Conservation (phyloP, 2,888 invertebrate species). For the Mayetiola destructor region DNA sequence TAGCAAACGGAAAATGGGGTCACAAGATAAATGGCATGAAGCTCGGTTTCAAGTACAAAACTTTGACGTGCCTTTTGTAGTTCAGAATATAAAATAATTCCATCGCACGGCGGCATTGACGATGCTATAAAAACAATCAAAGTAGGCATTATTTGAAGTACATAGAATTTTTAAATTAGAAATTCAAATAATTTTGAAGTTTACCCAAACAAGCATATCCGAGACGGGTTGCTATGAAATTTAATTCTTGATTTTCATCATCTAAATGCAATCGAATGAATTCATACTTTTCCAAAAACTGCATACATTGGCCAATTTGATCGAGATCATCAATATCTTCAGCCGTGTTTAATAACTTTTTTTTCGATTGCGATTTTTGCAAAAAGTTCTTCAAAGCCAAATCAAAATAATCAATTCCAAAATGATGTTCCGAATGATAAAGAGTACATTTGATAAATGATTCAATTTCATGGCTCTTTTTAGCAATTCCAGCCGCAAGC, state of each 20-base stretch:
- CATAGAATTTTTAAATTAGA: not conserved
- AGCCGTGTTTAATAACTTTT: slow-evolving; percentile 20
- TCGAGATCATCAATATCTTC: slow-evolving; percentile 24
- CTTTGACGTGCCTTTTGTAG: slow-evolving; percentile 77
- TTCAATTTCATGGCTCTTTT: slow-evolving; percentile 53
- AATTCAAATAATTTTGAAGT: not conserved
- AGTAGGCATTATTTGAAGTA: not conserved
- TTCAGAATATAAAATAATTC: slow-evolving; percentile 74
- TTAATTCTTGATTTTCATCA: slow-evolving; percentile 33
- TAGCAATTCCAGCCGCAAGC: slow-evolving; percentile 74
- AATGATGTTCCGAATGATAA: slow-evolving; percentile 30
- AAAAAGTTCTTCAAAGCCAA: slow-evolving; percentile 25
- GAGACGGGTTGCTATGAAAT: slow-evolving; percentile 65
- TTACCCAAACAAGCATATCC: slow-evolving; percentile 70
- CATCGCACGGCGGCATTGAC: slow-evolving; percentile 89
- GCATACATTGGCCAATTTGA: slow-evolving; percentile 44
- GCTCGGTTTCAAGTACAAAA: slow-evolving; percentile 83
- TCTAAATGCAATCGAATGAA: slow-evolving; percentile 53
- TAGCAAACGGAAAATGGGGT: slow-evolving; percentile 82
- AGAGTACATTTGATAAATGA: slow-evolving; percentile 71
- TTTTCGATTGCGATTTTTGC: slow-evolving; percentile 20
- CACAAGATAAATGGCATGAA: slow-evolving; percentile 89
- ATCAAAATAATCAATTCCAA: slow-evolving; percentile 10
- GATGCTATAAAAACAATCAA: slow-evolving; percentile 41
- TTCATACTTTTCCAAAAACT: slow-evolving; percentile 65